phyloP scores from a whole-genome alignment of 1,140 invertebrate species.

The Penaeus vannamei region DNA sequence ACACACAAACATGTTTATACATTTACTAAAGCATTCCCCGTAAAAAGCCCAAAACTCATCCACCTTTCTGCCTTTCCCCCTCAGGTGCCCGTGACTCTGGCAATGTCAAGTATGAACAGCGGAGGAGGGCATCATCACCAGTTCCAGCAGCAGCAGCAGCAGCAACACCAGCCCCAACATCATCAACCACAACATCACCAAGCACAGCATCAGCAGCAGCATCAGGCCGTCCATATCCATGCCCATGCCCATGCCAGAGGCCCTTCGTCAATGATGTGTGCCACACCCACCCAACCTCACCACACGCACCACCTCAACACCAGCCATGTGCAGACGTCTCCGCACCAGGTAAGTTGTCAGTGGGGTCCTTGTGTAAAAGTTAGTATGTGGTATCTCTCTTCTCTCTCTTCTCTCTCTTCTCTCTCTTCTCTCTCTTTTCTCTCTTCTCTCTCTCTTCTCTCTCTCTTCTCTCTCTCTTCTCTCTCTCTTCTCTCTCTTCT shows the following conservation, averaged over 20 bases:
- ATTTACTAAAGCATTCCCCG: neutral
- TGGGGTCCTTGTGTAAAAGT: too few species aligned
- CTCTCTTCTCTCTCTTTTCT: neutral
- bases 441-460: neutral
- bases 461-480: neutral
- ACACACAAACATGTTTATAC: neutral
- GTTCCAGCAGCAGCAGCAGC: slow-evolving; percentile 58
- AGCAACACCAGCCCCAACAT: slow-evolving; percentile 16
- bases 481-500: neutral
- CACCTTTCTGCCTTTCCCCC: neutral
- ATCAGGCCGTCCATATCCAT: slow-evolving; percentile 64
- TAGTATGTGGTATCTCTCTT: too few species aligned
- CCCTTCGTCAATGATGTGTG: slow-evolving; percentile 62
- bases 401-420: neutral
- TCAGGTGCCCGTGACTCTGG: slow-evolving; percentile 63
- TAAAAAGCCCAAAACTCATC: neutral
- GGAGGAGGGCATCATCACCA: slow-evolving; percentile 60
- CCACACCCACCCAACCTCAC: slow-evolving; percentile 58
- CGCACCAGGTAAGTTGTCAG: slow-evolving; percentile 46
- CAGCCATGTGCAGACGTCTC: slow-evolving; percentile 49
- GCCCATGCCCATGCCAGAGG: slow-evolving; percentile 60
- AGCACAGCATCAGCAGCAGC: slow-evolving; percentile 44
- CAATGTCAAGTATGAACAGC: slow-evolving; percentile 64
- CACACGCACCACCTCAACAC: slow-evolving; percentile 57
- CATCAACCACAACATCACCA: slow-evolving; percentile 18